These are phyloP conservation scores for Dinomys branickii DNA, from an alignment of 2,113 vertebrate species.

Conservation along the genomic window DNA sequence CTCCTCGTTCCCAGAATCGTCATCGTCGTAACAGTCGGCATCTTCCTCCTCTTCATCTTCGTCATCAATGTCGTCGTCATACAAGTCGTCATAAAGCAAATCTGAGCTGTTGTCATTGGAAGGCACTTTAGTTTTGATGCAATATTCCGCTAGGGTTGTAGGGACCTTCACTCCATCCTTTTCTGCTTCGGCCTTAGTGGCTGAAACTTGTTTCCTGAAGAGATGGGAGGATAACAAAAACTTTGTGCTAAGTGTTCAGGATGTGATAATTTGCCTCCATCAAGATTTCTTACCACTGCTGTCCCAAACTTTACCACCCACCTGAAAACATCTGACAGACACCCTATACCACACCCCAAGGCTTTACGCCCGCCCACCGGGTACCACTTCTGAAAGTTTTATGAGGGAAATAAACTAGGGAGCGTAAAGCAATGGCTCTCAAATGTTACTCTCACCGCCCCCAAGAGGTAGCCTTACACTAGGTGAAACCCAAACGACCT, in stretches of 20 bases:
- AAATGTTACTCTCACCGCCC: not conserved
- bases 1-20: slow-evolving; percentile 99
- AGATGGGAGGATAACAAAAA: not conserved
- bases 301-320: not conserved
- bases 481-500: not conserved
- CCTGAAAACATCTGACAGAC: not conserved
- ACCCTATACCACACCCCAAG: not conserved
- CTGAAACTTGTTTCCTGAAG: slow-evolving; percentile 95
- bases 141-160: slow-evolving; percentile 98
- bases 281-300: not conserved
- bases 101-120: slow-evolving; percentile 99
- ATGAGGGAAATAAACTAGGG: not conserved
- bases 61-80: slow-evolving; percentile 96
- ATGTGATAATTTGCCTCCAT: not conserved
- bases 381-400: not conserved
- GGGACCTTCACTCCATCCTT: slow-evolving; percentile 98
- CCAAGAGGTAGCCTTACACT: not conserved
- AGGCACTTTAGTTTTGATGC: slow-evolving; percentile 99
- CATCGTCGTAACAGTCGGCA: slow-evolving; percentile 93
- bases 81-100: slow-evolving; percentile 98
- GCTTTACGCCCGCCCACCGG: not conserved
- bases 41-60: slow-evolving; percentile 96
- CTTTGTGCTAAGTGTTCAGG: not conserved
- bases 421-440: not conserved
- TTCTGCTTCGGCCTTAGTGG: slow-evolving; percentile 96